Evolutionary conservation across 2,113 vertebrate genomes (phyloP), one percentile per base, ranked within the genome.

Genomic region (Seriola rivoliana): DNA sequence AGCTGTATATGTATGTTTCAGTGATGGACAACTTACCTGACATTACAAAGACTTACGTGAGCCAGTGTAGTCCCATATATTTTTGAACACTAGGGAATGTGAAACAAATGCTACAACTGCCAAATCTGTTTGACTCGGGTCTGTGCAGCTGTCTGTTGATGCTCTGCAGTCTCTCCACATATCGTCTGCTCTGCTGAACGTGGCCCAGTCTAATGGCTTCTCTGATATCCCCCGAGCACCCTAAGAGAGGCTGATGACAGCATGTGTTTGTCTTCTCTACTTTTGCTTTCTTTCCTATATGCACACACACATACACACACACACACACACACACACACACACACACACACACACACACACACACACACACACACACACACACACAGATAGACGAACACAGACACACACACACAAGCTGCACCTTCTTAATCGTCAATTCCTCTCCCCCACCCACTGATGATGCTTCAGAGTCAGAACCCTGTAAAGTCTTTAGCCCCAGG

Each of bases 401-500:
- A 76, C 40, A 60, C 4, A 32, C 34, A 75, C 60, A 71, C 58
- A 55, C 48, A 57, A 25, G 3, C 25, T 29, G 55, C 40, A 59
- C 80, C 17, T 75, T 82, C 73, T 71, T 86, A 80, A 89, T 84
- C 78, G 67, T 78, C 29, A 67, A 50, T 83, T 88, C 46, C 0
- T 16, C 80, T 66, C 68, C 71, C 57, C 67, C 34, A 3, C 80
- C 80, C 76, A 71, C 76, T 78, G 38, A 40, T 29, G 59, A 23
- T 66, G 80, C 82, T 87, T 86, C 68, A 65, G 78, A 88, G 85
- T 73, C 81, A 69, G 80, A 92, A 66, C 71, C 52, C 75, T 85
- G 78, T 86, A 80, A 89, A 89, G 83, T 83, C 65, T 88, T 82
- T 87, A 66, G 85, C 93, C 90, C 48, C 67, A 69, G 90, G 92